A percentile compares a stretch with the other conserved stretches of the same genome.
Evolutionary conservation across 2,888 invertebrate species (phyloP).

Genomic region (Deilephila porcellus): DNA sequence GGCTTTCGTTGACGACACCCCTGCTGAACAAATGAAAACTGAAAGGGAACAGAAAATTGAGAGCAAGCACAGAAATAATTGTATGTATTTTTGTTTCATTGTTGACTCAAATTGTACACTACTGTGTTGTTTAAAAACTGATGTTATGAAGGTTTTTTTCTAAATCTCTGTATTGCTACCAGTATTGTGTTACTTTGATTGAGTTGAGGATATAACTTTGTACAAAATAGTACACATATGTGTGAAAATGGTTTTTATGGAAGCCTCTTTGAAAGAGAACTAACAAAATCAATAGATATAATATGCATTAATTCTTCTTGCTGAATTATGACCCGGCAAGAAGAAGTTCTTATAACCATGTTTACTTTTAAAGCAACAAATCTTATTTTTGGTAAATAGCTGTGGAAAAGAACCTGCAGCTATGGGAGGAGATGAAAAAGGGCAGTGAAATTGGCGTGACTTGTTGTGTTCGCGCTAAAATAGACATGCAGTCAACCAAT

Average conservation of each 20-base stretch:
- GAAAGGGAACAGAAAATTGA: slow-evolving; percentile 95
- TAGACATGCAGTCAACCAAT: slow-evolving; percentile 97
- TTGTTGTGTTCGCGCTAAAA: slow-evolving; percentile 98
- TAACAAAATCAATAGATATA: too few relatives aligned
- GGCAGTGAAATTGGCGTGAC: slow-evolving; percentile 92
- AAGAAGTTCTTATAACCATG: neutral
- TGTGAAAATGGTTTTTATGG: too few relatives aligned
- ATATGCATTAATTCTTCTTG: too few relatives aligned
- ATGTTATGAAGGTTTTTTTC: too few relatives aligned
- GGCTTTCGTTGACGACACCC: slow-evolving; percentile 98
- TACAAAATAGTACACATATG: too few relatives aligned
- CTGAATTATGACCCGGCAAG: neutral
- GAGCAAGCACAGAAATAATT: slow-evolving; percentile 93
- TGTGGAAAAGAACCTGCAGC: slow-evolving; percentile 91
- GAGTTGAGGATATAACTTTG: too few relatives aligned
- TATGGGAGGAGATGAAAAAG: slow-evolving; percentile 98
- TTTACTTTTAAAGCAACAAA: too few relatives aligned
- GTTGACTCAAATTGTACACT: too few relatives aligned
- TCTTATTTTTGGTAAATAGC: slow-evolving; percentile 75
- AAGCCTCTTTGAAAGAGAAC: too few relatives aligned
- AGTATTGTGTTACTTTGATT: too few relatives aligned
- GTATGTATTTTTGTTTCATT: slow-evolving; percentile 79
- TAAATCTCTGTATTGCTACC: too few relatives aligned
- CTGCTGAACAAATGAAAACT: slow-evolving; percentile 96
- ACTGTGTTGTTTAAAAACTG: too few relatives aligned